Base-by-base conservation (phyloP, 1,140 invertebrate species). In the Ridgeia piscesae region DNA sequence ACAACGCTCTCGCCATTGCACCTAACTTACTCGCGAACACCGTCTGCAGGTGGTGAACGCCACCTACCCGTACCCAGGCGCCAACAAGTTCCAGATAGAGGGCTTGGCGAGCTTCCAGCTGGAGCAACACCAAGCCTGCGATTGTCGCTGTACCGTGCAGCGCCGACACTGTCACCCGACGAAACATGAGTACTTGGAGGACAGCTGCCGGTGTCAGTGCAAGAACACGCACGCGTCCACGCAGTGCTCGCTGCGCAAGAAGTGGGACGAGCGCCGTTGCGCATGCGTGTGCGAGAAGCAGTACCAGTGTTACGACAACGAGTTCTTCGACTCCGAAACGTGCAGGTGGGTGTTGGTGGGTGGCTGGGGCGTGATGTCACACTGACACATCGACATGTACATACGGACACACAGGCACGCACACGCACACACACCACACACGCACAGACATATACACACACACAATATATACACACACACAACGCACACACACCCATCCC, bases 1-100 rank as follows among this genome's bases (percentile, higher is more conserved):
- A n/a, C n/a, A n/a, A n/a, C n/a, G n/a, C n/a, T n/a, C n/a, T n/a
- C n/a, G n/a, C n/a, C n/a, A n/a, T n/a, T n/a, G n/a, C n/a, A n/a
- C n/a, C n/a, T n/a, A n/a, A n/a, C 48, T 77, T 77, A 31, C 11
- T 31, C 27, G 11, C 27, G 58, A 77, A 77, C 58, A 77, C 58
- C 58, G 58, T 77, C 58, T 33, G 31, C 8, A 91, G 91, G 91
- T 91, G 91, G 31, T 91, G 91, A 91, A 91, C 35, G 91, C 50
- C 8, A 48, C 33, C 8, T 91, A 91, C 91, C 50, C 91, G 8
- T 35, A 48, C 31, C 35, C 35, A 14, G 91, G 91, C 27, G 35
- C 91, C 1, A 8, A n/a, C 6, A 17, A 42, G 14, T 91, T 91
- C 35, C 6, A 35, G 0, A 42, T 35, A 11, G 34, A 35, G 9